Evolutionary conservation across 2,113 vertebrate species (phyloP).

Genomic region (Otolemur garnettii): DNA sequence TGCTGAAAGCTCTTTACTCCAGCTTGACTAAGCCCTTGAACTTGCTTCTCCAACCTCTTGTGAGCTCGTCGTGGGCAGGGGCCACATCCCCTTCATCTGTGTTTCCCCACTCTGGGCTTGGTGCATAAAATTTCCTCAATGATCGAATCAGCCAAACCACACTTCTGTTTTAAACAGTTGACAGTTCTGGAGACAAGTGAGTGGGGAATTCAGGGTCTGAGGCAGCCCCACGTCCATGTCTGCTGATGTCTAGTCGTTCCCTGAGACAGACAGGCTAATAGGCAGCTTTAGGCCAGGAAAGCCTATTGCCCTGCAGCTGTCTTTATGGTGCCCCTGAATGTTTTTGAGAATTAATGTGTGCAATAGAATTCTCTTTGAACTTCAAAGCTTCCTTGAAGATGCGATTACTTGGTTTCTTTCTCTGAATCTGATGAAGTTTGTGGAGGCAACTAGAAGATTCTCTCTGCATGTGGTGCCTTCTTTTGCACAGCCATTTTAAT

Average conservation of each 20-base stretch:
- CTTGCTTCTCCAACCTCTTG: neutral
- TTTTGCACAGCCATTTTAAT: constrained; percentile 53
- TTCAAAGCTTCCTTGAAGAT: constrained; percentile 46
- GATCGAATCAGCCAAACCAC: neutral
- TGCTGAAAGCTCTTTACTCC: neutral
- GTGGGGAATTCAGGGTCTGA: neutral
- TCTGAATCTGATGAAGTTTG: constrained; percentile 45
- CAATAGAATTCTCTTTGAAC: constrained; percentile 59
- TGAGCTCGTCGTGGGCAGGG: neutral
- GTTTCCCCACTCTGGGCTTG: constrained; percentile 5
- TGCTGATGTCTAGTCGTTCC: neutral
- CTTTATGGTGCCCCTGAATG: neutral
- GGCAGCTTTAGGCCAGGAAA: constrained; percentile 17
- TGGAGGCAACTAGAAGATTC: constrained; percentile 31
- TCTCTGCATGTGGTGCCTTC: neutral
- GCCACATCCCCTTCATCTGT: neutral
- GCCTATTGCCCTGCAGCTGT: neutral
- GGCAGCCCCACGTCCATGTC: neutral
- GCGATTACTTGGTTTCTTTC: constrained; percentile 23
- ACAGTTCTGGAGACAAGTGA: neutral
- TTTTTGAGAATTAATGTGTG: constrained; percentile 41
- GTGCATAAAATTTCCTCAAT: neutral
- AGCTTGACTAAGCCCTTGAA: neutral
- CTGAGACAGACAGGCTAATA: neutral
- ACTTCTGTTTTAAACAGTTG: neutral